A percentile compares a stretch with the other conserved stretches of the same genome.
Conservation (phyloP, 2,797 vertebrate genomes). For the Oryzias dopingdopingensis region DNA sequence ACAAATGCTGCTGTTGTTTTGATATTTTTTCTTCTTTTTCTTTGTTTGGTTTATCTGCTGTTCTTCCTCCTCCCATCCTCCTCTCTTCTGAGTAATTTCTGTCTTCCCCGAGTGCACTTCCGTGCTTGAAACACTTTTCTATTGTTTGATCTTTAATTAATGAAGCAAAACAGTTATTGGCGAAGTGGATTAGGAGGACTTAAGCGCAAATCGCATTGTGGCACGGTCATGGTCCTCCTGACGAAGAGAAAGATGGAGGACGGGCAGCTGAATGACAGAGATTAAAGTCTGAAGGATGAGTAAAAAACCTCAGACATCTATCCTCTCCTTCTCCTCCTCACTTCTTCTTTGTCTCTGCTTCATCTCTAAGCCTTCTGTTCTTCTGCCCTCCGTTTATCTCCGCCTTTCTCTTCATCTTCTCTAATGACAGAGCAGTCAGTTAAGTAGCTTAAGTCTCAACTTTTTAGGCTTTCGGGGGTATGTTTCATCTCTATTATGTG, state of each 20-base stretch:
- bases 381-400: conserved; percentile 5
- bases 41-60: conserved; percentile 21
- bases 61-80: not conserved
- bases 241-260: conserved; percentile 17
- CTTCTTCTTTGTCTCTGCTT: conserved; percentile 19
- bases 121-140: not conserved
- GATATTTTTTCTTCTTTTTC: conserved; percentile 16
- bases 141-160: conserved; percentile 46
- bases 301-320: conserved; percentile 3
- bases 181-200: conserved; percentile 44
- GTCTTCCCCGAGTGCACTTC: not conserved
- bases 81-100: not conserved
- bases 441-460: conserved; percentile 64
- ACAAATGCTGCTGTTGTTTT: conserved; percentile 7
- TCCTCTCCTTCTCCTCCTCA: conserved; percentile 4
- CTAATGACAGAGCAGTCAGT: conserved; percentile 51
- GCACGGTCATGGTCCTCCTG: conserved; percentile 28
- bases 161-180: conserved; percentile 26
- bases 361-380: conserved; percentile 3
- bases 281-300: conserved; percentile 8
- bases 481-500: not conserved
- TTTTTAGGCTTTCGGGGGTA: conserved; percentile 13
- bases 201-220: conserved; percentile 37
- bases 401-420: conserved; percentile 34
- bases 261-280: conserved; percentile 14